phyloP scores from a whole-genome alignment of 2,113 vertebrate species.

The Notiomystis cincta region DNA sequence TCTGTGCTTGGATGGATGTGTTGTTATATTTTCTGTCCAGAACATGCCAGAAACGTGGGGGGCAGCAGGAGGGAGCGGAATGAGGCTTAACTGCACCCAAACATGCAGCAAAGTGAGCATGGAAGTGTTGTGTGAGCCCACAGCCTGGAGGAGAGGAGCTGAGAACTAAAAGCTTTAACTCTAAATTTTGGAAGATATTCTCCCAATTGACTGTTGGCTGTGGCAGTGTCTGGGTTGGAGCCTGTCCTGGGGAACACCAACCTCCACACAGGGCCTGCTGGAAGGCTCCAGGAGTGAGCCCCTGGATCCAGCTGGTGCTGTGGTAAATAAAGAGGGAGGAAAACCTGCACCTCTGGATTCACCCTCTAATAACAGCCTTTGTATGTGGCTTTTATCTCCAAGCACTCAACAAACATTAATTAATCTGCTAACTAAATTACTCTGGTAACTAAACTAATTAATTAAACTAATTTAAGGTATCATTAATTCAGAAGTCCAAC shows the following conservation, averaged over 20 bases:
- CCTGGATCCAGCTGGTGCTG: background rate
- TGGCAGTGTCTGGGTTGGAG: background rate
- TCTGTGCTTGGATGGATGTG: background rate
- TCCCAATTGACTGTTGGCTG: rapidly evolving
- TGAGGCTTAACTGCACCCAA: background rate
- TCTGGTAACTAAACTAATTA: conserved; percentile 70
- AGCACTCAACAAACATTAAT: conserved; percentile 62
- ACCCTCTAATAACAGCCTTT: background rate
- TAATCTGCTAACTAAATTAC: conserved; percentile 69
- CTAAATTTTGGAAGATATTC: background rate
- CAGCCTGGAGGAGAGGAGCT: background rate
- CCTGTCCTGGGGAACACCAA: background rate
- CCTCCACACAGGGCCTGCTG: background rate
- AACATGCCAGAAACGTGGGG: rapidly evolving
- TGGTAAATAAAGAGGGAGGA: background rate
- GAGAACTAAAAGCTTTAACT: background rate
- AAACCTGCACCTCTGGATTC: background rate
- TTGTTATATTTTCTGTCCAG: background rate
- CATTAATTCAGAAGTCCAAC: conserved; percentile 69
- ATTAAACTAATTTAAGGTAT: conserved; percentile 73
- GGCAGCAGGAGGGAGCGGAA: background rate
- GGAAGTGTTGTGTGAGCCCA: rapidly evolving
- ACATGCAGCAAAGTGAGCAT: rapidly evolving
- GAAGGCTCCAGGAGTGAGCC: background rate
- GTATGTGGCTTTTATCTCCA: conserved; percentile 36